phyloP scores from a whole-genome alignment of 2,797 vertebrate genomes.

The Catostomus latipinnis region DNA sequence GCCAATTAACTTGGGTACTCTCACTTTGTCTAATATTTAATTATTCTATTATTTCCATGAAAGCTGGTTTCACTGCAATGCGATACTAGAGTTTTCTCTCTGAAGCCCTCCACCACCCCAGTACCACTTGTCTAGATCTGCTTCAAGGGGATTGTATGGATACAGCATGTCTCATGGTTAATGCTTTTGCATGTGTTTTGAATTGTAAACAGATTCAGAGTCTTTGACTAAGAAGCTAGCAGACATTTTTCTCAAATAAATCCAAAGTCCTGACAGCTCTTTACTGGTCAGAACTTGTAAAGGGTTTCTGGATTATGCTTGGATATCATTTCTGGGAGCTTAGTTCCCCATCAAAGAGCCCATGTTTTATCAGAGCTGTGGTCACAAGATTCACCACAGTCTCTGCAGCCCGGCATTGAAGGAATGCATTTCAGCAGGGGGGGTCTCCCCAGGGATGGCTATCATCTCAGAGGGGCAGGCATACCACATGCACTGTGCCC shows the following conservation, averaged over 20 bases:
- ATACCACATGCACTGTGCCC: constrained; percentile 25
- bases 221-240: too few species aligned
- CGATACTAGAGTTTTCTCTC: too few species aligned
- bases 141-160: too few species aligned
- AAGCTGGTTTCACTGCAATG: too few species aligned
- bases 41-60: too few species aligned
- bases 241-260: not conserved
- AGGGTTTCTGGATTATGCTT: not conserved
- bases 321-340: constrained; percentile 17
- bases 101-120: too few species aligned
- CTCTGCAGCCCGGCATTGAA: constrained; percentile 25
- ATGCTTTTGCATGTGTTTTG: too few species aligned
- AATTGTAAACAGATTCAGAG: too few species aligned
- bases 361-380: constrained; percentile 34
- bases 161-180: too few species aligned
- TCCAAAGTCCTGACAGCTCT: not conserved
- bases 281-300: not conserved
- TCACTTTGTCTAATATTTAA: too few species aligned
- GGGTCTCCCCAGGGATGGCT: constrained; percentile 30
- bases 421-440: constrained; percentile 28
- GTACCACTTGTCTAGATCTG: too few species aligned
- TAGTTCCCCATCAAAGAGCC: constrained; percentile 29
- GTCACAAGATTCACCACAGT: constrained; percentile 43
- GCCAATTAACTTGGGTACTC: too few species aligned
- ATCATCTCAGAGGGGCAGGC: constrained; percentile 31